These are phyloP conservation scores for Malthinus seriepunctatus DNA, from an alignment of 2,888 invertebrate genomes.

Conservation along the genomic window DNA sequence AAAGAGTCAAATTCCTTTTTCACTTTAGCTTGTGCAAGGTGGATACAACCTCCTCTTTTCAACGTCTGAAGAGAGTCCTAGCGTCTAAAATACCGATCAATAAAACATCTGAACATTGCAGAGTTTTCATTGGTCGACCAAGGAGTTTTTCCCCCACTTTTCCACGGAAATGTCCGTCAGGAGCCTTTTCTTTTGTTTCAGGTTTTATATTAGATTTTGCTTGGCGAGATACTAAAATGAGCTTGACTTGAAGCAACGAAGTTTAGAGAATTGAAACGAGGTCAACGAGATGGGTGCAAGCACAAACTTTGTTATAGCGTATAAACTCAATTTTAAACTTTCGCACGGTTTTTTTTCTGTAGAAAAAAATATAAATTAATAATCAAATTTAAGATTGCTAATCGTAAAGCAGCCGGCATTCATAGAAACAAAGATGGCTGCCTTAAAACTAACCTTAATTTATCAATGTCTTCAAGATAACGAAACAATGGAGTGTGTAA, in stretches of 20 bases:
- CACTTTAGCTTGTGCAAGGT: constrained; percentile 27
- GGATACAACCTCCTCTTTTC: constrained; percentile 28
- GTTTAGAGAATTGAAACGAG: constrained; percentile 33
- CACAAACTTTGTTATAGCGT: neutral
- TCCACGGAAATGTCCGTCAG: constrained; percentile 53
- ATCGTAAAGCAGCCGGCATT: constrained; percentile 13
- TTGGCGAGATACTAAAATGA: constrained; percentile 41
- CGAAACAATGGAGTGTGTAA: constrained; percentile 57
- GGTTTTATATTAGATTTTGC: constrained; percentile 51
- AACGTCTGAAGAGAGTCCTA: constrained; percentile 45
- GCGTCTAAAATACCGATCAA: constrained; percentile 54
- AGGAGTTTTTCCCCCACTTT: constrained; percentile 55
- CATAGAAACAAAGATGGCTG: constrained; percentile 52
- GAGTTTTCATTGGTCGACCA: constrained; percentile 53
- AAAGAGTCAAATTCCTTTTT: constrained; percentile 33
- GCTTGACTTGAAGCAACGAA: constrained; percentile 34
- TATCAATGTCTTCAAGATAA: constrained; percentile 59
- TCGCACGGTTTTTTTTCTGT: too few species aligned
- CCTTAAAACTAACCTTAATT: constrained; percentile 57
- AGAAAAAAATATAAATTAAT: neutral
- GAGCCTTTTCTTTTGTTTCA: constrained; percentile 54
- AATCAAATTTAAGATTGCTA: constrained; percentile 1
- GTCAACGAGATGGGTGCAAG: constrained; percentile 29
- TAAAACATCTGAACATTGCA: constrained; percentile 53
- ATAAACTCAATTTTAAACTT: neutral